phyloP scores from a whole-genome alignment of 2,888 invertebrate species.

The Tanaodytes sp. region DNA sequence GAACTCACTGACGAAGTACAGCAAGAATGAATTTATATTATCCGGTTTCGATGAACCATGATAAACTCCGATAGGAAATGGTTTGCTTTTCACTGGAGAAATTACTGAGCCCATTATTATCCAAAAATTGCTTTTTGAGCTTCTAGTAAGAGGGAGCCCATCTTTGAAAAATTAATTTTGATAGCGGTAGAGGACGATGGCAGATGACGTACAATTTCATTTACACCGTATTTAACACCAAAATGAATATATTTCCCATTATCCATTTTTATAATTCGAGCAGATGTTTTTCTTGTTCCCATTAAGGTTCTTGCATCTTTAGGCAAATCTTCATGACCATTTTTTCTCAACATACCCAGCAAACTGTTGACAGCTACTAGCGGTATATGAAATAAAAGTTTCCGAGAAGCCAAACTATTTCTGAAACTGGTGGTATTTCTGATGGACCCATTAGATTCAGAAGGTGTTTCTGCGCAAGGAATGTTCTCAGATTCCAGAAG shows the following conservation, averaged over 20 bases:
- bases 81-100: constrained; percentile 9
- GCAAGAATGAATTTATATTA: constrained; percentile 7
- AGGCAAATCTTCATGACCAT: constrained; percentile 18
- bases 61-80: constrained; percentile 13
- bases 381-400: constrained; percentile 6
- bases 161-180: constrained; percentile 3
- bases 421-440: too few species aligned
- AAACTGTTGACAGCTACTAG: constrained; percentile 5
- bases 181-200: not conserved
- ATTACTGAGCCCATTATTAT: constrained; percentile 11
- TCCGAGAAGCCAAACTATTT: constrained; percentile 2
- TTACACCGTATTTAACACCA: constrained; percentile 11
- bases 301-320: constrained; percentile 21
- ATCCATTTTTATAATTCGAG: constrained; percentile 10
- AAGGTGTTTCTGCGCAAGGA: not conserved
- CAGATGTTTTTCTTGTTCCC: constrained; percentile 14
- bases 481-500: not conserved
- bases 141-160: constrained; percentile 3
- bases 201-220: not conserved
- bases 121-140: constrained; percentile 16
- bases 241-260: constrained; percentile 17
- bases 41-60: constrained; percentile 1
- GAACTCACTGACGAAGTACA: constrained; percentile 17
- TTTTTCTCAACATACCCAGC: constrained; percentile 6
- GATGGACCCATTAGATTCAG: not conserved